phyloP scores from a whole-genome alignment of 2,797 vertebrate genomes.

The Pelobates cultripes region DNA sequence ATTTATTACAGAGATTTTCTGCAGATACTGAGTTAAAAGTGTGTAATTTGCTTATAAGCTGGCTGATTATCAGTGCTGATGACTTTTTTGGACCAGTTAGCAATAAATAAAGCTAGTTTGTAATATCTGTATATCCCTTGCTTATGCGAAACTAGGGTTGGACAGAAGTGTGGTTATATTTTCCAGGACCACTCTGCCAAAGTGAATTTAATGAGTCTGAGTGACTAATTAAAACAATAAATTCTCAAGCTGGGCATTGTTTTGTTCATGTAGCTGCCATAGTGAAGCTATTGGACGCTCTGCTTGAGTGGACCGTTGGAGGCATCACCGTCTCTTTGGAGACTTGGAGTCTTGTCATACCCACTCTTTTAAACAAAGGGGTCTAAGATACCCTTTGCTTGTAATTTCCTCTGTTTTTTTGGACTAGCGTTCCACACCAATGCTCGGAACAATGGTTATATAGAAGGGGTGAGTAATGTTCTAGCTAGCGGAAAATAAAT shows the following conservation, averaged over 20 bases:
- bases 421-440: background rate
- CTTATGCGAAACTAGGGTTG: conserved; percentile 27
- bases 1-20: too few species aligned
- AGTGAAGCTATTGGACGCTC: conserved; percentile 25
- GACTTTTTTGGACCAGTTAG: background rate
- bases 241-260: conserved; percentile 15
- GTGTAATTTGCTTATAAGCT: too few species aligned
- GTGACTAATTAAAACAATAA: conserved; percentile 33
- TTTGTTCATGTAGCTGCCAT: conserved; percentile 21
- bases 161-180: conserved; percentile 21
- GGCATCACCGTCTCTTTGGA: conserved; percentile 5
- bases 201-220: conserved; percentile 30
- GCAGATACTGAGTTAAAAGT: too few species aligned
- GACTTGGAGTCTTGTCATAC: conserved; percentile 21
- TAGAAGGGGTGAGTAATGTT: conserved; percentile 36
- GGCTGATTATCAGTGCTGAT: too few species aligned
- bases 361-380: conserved; percentile 19
- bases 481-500: conserved; percentile 37
- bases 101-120: background rate
- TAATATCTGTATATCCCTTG: conserved; percentile 24
- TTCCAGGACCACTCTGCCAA: conserved; percentile 31
- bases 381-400: conserved; percentile 16
- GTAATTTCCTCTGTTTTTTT: conserved; percentile 18
- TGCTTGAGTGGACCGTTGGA: background rate
- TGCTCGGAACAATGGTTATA: conserved; percentile 29